Conservation (phyloP, 2,113 vertebrate species). For the Suricata suricatta region DNA sequence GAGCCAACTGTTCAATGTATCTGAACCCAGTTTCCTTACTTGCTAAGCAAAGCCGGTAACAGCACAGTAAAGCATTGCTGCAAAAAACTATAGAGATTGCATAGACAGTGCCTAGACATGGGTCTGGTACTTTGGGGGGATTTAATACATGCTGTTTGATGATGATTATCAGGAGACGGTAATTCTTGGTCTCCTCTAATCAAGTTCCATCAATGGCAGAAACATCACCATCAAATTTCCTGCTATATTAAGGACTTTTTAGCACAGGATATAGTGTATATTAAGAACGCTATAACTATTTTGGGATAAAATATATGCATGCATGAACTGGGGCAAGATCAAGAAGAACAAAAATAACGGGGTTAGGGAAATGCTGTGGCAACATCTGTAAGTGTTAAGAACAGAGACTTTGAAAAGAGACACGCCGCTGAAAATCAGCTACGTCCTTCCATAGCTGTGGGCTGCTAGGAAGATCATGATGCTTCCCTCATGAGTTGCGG, state of each 20-base stretch:
- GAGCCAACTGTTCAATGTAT: background rate
- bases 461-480: background rate
- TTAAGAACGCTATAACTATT: background rate
- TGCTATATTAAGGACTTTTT: background rate
- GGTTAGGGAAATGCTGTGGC: background rate
- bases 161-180: background rate
- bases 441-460: background rate
- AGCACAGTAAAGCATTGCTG: background rate
- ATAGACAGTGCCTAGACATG: background rate
- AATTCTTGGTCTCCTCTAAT: background rate
- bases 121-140: background rate
- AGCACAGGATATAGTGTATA: background rate
- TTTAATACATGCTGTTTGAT: background rate
- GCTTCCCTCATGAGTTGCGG: background rate
- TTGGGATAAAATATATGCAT: background rate
- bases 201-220: background rate
- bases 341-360: background rate
- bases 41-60: background rate
- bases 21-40: background rate
- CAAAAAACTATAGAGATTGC: background rate
- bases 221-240: background rate
- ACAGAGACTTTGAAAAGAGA: background rate
- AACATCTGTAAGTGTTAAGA: background rate
- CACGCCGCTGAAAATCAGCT: background rate
- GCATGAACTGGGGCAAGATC: background rate